phyloP scores from a whole-genome alignment of 2,797 vertebrate genomes.

The Catharus ustulatus region DNA sequence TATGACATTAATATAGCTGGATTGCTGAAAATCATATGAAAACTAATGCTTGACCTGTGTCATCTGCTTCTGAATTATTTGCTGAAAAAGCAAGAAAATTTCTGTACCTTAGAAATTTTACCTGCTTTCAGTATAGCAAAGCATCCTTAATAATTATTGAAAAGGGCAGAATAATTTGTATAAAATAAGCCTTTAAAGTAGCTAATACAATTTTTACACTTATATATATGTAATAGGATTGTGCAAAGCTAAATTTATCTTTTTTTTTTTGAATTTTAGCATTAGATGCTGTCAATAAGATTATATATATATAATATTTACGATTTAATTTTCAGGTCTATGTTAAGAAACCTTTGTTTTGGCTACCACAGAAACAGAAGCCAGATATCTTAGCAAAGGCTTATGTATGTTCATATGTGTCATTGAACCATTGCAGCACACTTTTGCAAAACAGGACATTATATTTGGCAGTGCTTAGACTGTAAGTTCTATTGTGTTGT shows the following conservation, averaged over 20 bases:
- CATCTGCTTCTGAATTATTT: constrained; percentile 42
- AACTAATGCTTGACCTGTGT: not conserved
- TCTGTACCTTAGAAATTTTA: not conserved
- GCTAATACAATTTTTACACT: not conserved
- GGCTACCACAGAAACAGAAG: not conserved
- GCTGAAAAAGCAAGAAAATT: not conserved
- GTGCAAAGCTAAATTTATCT: not conserved
- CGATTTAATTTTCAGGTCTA: not conserved
- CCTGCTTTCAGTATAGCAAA: not conserved
- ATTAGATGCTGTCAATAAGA: not conserved
- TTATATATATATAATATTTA: not conserved
- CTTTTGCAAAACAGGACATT: not conserved
- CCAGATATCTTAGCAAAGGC: not conserved
- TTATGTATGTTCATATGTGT: not conserved
- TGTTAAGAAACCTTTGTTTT: not conserved
- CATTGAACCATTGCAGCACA: not conserved
- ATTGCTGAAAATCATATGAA: constrained; percentile 44
- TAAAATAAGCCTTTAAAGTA: not conserved
- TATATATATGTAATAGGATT: constrained; percentile 2
- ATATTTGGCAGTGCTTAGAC: not conserved
- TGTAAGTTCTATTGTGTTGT: not conserved
- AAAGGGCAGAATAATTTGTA: not conserved
- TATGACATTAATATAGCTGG: not conserved
- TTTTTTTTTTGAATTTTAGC: not conserved
- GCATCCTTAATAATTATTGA: constrained; percentile 14